Percentiles rank a stretch among this genome's conserved stretches.
Conservation (phyloP, 2,113 vertebrate genomes). For the Phoenicopterus ruber region DNA sequence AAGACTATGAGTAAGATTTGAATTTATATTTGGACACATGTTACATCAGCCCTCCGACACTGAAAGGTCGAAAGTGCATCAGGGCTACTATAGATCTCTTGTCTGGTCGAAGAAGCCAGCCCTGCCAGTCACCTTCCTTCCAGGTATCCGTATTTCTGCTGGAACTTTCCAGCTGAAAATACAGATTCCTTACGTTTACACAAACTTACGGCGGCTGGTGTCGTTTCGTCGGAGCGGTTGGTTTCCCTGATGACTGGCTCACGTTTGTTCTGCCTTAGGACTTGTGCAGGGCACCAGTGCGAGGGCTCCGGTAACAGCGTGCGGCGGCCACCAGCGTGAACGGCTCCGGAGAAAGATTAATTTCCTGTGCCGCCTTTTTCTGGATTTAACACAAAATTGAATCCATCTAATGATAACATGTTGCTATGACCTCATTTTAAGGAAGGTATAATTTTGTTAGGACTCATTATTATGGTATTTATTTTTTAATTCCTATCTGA, state of each 20-base stretch:
- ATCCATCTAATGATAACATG: not conserved
- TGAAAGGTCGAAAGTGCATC: not conserved
- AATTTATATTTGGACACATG: not conserved
- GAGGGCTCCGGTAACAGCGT: not conserved
- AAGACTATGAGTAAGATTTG: not conserved
- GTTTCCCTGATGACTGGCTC: not conserved
- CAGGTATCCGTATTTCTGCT: not conserved
- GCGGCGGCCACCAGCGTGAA: not conserved
- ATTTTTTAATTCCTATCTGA: conserved; percentile 12
- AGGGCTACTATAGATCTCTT: too few relatives aligned
- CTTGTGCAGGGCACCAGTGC: not conserved
- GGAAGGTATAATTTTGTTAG: not conserved
- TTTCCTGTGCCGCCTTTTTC: not conserved
- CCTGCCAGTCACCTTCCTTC: not conserved
- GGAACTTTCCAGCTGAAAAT: not conserved
- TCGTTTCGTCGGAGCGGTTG: not conserved
- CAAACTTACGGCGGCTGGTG: not conserved
- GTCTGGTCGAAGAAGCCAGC: not conserved
- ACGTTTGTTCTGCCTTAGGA: not conserved
- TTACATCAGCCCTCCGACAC: not conserved
- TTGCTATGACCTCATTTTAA: not conserved
- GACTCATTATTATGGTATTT: not conserved
- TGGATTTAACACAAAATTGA: not conserved
- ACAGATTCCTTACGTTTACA: not conserved
- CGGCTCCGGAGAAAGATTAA: not conserved